phyloP scores from a whole-genome alignment of 1,140 invertebrate genomes.

The Aphaenogaster rudis region DNA sequence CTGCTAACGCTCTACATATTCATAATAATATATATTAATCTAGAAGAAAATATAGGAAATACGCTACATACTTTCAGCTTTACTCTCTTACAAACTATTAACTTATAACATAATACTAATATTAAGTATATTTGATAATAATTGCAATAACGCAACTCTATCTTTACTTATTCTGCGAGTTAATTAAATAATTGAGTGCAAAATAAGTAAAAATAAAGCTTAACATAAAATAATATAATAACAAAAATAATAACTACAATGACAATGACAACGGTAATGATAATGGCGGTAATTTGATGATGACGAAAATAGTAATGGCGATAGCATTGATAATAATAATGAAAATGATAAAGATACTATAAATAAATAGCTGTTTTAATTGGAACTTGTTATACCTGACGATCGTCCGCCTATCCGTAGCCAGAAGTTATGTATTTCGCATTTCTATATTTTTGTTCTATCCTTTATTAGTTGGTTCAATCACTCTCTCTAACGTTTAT shows the following conservation, averaged over 20 bases:
- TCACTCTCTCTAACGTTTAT: conserved; percentile 18
- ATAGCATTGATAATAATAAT: conserved; percentile 23
- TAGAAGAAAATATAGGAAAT: conserved; percentile 15
- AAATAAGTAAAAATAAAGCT: neutral
- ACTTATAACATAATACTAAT: conserved; percentile 12
- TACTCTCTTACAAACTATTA: conserved; percentile 40
- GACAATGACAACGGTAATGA: neutral
- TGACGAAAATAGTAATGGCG: neutral
- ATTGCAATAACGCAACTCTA: conserved; percentile 29
- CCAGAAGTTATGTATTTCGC: conserved; percentile 46
- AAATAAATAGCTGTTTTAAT: conserved; percentile 26
- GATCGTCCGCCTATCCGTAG: conserved; percentile 78
- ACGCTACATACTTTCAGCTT: conserved; percentile 14
- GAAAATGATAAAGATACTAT: conserved; percentile 14
- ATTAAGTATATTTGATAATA: conserved; percentile 18
- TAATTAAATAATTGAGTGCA: neutral
- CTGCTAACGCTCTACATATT: neutral
- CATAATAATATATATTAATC: conserved; percentile 35
- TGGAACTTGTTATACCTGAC: conserved; percentile 64
- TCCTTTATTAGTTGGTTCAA: neutral
- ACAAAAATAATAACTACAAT: conserved; percentile 4
- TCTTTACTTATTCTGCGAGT: conserved; percentile 7
- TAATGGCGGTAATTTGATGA: neutral
- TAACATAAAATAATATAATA: conserved; percentile 35
- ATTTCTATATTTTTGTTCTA: conserved; percentile 2